Base-by-base conservation (phyloP, 1,140 invertebrate genomes). In the Philopotamus ludificatus region DNA sequence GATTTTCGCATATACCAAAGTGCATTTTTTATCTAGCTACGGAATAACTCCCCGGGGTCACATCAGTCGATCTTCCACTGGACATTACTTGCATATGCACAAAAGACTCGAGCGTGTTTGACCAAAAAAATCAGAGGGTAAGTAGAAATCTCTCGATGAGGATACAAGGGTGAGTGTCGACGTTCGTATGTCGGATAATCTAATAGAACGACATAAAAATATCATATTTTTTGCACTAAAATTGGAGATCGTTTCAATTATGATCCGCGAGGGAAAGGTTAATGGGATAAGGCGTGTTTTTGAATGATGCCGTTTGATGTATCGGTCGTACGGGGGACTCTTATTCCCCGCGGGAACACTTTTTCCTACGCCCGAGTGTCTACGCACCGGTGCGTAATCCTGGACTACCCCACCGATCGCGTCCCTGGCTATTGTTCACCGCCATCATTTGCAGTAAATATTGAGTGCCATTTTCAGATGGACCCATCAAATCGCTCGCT, bases 281-380 rank as follows among this genome's bases (percentile, higher is more conserved):
- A 67, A 67, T 50, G 60, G 22, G 60, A 63, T 59, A 58, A 66
- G 58, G 55, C 45, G 54, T 49, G 10, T 26, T 68, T 61, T 68
- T 65, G 67, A 69, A 57, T 69, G 58, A 66, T 69, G 63, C 44
- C 63, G 53, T 69, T 69, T 69, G 67, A 69, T 69, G 67, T 69
- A 69, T 69, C 63, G 59, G 21, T 50, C 9, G 57, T 12, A 9
- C 41, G 44, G 51, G 18, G 42, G 18, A 28, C 3, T 45, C 20
- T 54, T 34, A 53, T 63, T 63, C 49, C 60, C 60, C 60, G 45
- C 25, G 47, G 60, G 49, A 28, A 18, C 23, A 25, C 25, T 41
- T 63, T 51, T 51, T 51, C 39, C 45, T n/a, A 60, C 41, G 57
- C 57, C 42, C 39, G 23, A 18, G 39, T 20, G 47, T 22, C 41